Percentiles rank a stretch among this genome's conserved stretches.
These are phyloP conservation scores for Cyclura pinguis DNA, from an alignment of 2,797 vertebrate species.

Conservation along the genomic window DNA sequence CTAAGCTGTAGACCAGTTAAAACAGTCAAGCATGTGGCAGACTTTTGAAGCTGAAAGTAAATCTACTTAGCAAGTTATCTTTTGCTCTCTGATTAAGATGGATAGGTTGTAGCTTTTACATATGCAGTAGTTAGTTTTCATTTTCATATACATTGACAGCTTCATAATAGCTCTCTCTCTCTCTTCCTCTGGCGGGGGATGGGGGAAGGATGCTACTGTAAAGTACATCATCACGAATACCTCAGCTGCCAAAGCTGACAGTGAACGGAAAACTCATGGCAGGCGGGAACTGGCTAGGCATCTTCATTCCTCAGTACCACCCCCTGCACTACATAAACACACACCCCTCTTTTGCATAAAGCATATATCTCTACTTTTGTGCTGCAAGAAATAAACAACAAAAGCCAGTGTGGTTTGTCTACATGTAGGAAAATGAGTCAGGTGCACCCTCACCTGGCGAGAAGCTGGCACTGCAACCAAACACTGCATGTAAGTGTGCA, in stretches of 20 bases:
- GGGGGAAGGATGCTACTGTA: neutral
- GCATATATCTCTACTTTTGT: neutral
- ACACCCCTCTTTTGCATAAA: neutral
- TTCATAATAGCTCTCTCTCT: slow-evolving; percentile 38
- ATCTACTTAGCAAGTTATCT: slow-evolving; percentile 47
- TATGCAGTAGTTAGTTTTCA: slow-evolving; percentile 44
- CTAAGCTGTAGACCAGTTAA: slow-evolving; percentile 15
- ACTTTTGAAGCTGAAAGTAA: slow-evolving; percentile 24
- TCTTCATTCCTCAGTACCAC: neutral
- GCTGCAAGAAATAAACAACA: neutral
- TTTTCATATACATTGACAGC: slow-evolving; percentile 38
- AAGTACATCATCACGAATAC: slow-evolving; percentile 19
- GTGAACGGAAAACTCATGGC: slow-evolving; percentile 18
- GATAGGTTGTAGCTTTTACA: slow-evolving; percentile 37
- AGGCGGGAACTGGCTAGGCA: slow-evolving; percentile 12
- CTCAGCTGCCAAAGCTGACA: slow-evolving; percentile 40
- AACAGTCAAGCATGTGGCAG: slow-evolving; percentile 7
- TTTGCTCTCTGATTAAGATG: slow-evolving; percentile 44
- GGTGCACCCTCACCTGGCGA: slow-evolving; percentile 16
- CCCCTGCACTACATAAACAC: neutral
- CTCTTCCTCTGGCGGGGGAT: neutral
- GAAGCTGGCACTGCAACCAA: neutral
- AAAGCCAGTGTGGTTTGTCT: neutral
- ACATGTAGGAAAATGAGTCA: neutral
- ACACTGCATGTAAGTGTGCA: neutral